phyloP scores from a whole-genome alignment of 2,797 vertebrate species.

The Schizopygopsis malacanthus region DNA sequence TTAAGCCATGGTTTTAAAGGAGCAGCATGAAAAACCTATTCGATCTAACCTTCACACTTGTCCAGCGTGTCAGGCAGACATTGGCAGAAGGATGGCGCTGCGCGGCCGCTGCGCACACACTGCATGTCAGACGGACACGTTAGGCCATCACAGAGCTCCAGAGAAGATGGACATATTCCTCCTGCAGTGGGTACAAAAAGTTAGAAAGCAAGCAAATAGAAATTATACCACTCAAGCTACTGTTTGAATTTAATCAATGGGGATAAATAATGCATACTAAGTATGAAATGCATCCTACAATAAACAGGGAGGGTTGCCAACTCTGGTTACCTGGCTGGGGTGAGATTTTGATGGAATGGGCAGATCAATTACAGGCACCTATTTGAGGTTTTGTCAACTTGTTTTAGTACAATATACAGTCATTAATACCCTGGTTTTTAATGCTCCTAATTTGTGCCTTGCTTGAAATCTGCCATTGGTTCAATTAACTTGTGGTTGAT shows the following conservation, averaged over 20 bases:
- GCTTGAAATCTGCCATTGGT: too few species aligned
- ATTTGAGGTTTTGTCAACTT: neutral
- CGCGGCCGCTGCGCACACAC: conserved; percentile 82
- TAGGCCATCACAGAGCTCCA: conserved; percentile 86
- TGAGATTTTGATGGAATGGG: neutral
- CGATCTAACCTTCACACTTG: conserved; percentile 84
- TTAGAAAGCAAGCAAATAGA: conserved; percentile 18
- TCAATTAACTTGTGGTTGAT: too few species aligned
- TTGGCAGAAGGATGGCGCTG: conserved; percentile 88
- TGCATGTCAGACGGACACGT: conserved; percentile 90
- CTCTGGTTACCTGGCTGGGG: neutral
- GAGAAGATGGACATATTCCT: conserved; percentile 81
- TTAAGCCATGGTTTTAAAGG: neutral
- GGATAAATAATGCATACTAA: conserved; percentile 30
- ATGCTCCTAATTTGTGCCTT: neutral
- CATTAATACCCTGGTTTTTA: too few species aligned
- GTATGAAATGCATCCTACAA: conserved; percentile 69
- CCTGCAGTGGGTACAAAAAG: conserved; percentile 68
- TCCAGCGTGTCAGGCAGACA: conserved; percentile 82
- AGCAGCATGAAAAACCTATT: neutral
- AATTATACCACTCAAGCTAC: neutral
- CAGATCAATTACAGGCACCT: neutral
- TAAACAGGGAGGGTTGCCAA: neutral
- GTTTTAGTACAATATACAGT: neutral
- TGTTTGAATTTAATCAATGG: conserved; percentile 23